Evolutionary conservation across 2,888 invertebrate species (phyloP), one percentile per base, ranked within the genome.

Genomic region (Drosophila kuntzei): DNA sequence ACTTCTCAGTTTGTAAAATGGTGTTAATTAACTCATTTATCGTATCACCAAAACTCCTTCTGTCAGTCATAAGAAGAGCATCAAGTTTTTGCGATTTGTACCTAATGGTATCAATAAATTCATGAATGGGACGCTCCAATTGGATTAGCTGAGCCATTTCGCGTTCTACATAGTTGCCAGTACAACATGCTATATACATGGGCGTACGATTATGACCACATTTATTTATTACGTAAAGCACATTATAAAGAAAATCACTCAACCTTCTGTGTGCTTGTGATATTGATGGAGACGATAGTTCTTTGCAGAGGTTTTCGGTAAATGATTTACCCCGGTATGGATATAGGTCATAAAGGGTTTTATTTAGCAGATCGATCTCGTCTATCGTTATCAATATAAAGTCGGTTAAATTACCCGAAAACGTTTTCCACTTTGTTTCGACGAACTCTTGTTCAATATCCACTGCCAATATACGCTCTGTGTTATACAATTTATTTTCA

Each of bases 401-500:
- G 0, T 9, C 7, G 0, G 36, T 7, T 11, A 46, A n/a, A 36
- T 46, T 22, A 12, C 36, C 36, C 5, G 12, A 3, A 18, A 18
- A 53, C 3, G 9, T 3, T 6, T 8, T 1, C n/a, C 39, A 27
- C n/a, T 16, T 27, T 3, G 9, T 11, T n/a, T 18, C 39, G 8
- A 12, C 11, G 5, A n/a, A 18, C 0, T 18, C 57, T 5, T 12
- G 9, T 6, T 18, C 18, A 12, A 25, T 6, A 18, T 27, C 3
- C 8, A 25, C 8, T 5, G 11, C 2, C 2, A 3, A 1, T 18
- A 57, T 2, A 11, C 36, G 36, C 3, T 57, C 9, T 7, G 18
- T 4, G 4, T 57, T 37, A 37, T 57, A 57, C 7, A 47, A 11
- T 11, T 18, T 1, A 27, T 57, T 6, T 6, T 57, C 47, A 1